Base-by-base conservation (phyloP, 2,113 vertebrate species). In the Rostratula benghalensis region DNA sequence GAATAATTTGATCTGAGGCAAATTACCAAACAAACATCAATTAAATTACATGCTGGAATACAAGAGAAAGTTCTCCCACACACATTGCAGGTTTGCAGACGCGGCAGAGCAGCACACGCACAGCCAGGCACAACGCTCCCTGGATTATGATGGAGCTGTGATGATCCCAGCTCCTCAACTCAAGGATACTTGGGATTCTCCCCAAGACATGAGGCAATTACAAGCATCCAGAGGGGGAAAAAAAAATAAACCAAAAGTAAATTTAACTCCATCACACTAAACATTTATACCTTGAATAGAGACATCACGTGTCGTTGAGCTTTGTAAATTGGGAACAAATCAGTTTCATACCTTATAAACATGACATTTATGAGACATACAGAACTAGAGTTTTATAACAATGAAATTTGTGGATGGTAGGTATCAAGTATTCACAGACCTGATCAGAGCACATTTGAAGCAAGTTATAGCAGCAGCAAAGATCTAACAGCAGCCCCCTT, bases 21-120 rank as follows among this genome's bases (percentile, higher is more conserved):
- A 95, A 83, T 91, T 90, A 91, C 70, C 73, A 83, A 90, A 89
- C 89, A 91, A 94, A 76, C 95, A 94, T 79, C 94, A 93, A 90
- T 95, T 96, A 95, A 92, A 94, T 85, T 37, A 90, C 91, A 61
- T 6, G 57, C 31, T 50, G 13, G 54, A n/a, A 64, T 43, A 88
- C 35, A 86, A 87, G 69, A 82, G 90, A 83, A 73, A 73, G 76
- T 67, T 95, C 90, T 93, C 87, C 96, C 93, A 82, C 93, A 37
- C 89, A 23, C 87, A 93, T 63, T 90, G 84, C 78, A 87, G 65
- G 83, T 86, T 77, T 69, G 73, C 65, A 64, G 70, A 30, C 73
- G 75, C 81, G 74, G 22, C 4, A 65, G 87, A 70, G 81, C 70
- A 81, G 87, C 94, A 41, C 0, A 1, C 83, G 57, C 9, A 4